Conservation (phyloP, 2,113 vertebrate genomes). For the Uria lomvia region DNA sequence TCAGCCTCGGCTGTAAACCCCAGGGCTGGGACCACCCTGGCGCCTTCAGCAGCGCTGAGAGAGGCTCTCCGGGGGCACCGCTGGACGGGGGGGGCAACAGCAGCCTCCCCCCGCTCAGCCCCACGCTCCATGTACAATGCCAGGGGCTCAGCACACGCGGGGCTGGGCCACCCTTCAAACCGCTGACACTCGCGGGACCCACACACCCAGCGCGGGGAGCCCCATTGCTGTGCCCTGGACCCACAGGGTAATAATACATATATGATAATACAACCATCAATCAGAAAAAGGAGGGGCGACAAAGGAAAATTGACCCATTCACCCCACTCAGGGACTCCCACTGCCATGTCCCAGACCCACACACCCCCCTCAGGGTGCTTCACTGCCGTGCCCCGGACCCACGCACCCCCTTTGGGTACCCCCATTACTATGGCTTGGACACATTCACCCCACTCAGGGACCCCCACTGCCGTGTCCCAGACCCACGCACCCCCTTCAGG, state of each 20-base stretch:
- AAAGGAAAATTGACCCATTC: too few species aligned
- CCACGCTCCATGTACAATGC: background rate
- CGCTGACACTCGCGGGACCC: background rate
- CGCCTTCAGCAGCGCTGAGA: background rate
- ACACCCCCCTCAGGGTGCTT: too few species aligned
- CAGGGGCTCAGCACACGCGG: background rate
- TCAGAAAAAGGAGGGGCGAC: too few species aligned
- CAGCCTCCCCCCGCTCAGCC: background rate
- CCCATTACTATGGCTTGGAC: too few species aligned
- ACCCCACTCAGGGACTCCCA: too few species aligned
- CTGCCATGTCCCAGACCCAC: too few species aligned
- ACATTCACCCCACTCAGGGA: too few species aligned
- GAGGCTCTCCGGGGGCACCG: rapidly evolving
- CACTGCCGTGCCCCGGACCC: rapidly evolving
- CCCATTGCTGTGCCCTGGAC: background rate
- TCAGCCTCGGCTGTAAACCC: background rate
- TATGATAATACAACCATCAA: too few species aligned
- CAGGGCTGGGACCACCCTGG: background rate
- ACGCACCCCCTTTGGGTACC: too few species aligned
- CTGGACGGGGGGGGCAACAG: rapidly evolving
- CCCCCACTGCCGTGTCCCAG: rapidly evolving
- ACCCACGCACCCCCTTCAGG: too few species aligned
- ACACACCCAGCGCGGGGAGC: rapidly evolving
- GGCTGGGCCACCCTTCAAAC: background rate
- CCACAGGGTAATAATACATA: too few species aligned